A percentile compares a stretch with the other conserved stretches of the same genome.
These are phyloP conservation scores for Eurytoma adleriae DNA, from an alignment of 2,888 invertebrate species.

Conservation along the genomic window DNA sequence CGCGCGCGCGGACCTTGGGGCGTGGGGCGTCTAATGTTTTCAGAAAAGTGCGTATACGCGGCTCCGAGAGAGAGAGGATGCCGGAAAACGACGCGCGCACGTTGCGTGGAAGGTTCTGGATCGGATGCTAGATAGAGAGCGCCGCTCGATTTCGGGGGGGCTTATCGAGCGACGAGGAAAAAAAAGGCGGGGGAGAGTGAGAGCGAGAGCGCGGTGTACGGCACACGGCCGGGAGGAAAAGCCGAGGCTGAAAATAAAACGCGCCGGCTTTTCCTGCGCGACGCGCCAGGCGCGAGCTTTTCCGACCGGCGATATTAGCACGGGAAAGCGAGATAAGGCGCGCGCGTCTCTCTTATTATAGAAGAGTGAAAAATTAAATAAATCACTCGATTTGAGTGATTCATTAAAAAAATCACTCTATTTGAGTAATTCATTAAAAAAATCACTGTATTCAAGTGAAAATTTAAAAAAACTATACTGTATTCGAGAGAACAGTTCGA, in stretches of 20 bases:
- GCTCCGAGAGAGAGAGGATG: constrained; percentile 34
- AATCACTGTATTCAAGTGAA: too few species aligned
- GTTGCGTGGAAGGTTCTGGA: constrained; percentile 53
- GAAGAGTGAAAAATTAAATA: too few species aligned
- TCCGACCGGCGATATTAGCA: too few species aligned
- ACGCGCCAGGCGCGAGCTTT: background rate
- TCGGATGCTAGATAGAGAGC: constrained; percentile 42
- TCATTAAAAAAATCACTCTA: too few species aligned
- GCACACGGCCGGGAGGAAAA: too few species aligned
- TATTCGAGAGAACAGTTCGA: too few species aligned
- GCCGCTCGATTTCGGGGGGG: constrained; percentile 23
- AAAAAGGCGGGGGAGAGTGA: background rate
- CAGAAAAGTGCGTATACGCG: constrained; percentile 65
- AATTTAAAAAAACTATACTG: too few species aligned
- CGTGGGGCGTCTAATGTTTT: constrained; percentile 68
- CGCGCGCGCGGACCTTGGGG: constrained; percentile 53
- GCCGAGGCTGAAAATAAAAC: constrained; percentile 19
- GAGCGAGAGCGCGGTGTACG: too few species aligned
- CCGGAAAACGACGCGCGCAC: constrained; percentile 59
- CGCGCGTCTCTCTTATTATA: too few species aligned
- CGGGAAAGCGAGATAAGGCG: too few species aligned
- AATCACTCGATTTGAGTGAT: too few species aligned
- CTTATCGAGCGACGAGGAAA: constrained; percentile 25
- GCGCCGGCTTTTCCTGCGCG: background rate
- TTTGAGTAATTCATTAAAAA: too few species aligned